phyloP scores from a whole-genome alignment of 2,888 invertebrate species.

The Dolichomitus sp. region DNA sequence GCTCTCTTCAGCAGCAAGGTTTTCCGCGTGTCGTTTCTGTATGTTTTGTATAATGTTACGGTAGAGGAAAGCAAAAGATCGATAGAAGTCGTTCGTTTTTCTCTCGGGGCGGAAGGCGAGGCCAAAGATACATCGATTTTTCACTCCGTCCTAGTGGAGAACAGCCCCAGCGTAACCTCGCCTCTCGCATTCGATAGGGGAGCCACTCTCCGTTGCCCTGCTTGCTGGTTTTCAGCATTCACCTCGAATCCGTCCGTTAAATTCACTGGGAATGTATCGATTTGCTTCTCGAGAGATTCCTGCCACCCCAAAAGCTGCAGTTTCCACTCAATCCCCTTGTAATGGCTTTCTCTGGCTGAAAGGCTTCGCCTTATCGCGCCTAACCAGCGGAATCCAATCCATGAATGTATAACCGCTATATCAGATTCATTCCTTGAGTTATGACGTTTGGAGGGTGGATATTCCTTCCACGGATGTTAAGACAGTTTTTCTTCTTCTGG shows the following conservation, averaged over 20 bases:
- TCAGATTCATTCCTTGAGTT: constrained; percentile 15
- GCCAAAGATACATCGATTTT: constrained; percentile 19
- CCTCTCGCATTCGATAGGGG: neutral
- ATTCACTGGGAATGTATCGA: constrained; percentile 15
- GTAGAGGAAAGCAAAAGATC: neutral
- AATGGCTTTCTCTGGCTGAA: neutral
- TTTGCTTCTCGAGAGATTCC: constrained; percentile 7
- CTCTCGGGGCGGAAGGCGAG: neutral
- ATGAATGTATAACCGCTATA: neutral
- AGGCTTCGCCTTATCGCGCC: constrained; percentile 20
- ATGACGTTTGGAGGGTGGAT: neutral
- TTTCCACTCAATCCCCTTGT: neutral
- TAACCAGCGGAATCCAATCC: constrained; percentile 16
- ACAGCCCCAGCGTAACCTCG: neutral
- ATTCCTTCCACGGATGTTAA: neutral
- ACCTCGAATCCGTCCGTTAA: neutral
- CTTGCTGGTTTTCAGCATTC: constrained; percentile 7
- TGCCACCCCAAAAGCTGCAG: neutral
- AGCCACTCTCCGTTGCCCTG: neutral
- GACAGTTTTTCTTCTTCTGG: neutral
- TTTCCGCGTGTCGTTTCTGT: neutral
- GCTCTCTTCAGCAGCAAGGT: neutral
- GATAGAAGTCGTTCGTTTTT: constrained; percentile 2
- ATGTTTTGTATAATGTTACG: neutral
- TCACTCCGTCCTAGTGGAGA: neutral